These are phyloP conservation scores for Poeciliopsis turrubarensis DNA, from an alignment of 2,113 vertebrate species.

Conservation along the genomic window DNA sequence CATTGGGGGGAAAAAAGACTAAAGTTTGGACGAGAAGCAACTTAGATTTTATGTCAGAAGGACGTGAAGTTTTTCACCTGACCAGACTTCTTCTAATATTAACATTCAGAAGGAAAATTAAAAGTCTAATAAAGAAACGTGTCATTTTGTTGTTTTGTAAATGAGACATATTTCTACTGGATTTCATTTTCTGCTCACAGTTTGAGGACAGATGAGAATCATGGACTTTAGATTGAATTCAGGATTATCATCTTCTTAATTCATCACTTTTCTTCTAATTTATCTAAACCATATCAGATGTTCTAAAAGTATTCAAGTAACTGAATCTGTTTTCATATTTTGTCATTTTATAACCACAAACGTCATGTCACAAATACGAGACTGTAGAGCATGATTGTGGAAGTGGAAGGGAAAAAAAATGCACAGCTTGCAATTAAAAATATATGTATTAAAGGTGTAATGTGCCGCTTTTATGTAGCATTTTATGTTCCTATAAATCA, in stretches of 20 bases:
- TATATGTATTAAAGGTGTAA: background rate
- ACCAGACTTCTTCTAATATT: background rate
- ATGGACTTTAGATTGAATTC: conserved; percentile 3
- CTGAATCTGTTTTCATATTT: background rate
- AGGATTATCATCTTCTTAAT: background rate
- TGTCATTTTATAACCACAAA: background rate
- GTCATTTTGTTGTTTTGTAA: background rate
- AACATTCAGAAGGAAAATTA: background rate
- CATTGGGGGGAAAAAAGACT: conserved; percentile 33
- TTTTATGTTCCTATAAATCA: too few species aligned
- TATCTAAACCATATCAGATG: background rate
- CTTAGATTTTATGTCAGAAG: background rate
- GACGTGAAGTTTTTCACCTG: conserved; percentile 9
- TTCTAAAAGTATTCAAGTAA: background rate
- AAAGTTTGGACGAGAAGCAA: conserved; percentile 30
- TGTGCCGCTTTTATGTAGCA: background rate
- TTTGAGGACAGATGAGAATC: conserved; percentile 10
- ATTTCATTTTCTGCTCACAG: background rate
- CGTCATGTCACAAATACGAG: background rate
- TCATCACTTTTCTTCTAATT: background rate
- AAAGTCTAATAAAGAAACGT: too few species aligned
- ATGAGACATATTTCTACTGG: too few species aligned
- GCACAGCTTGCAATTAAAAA: background rate
- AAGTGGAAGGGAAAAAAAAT: background rate
- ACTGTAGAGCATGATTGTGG: background rate